Evolutionary conservation across 1,140 invertebrate species (phyloP), one percentile per base, ranked within the genome.

Genomic region (Sinella curviseta): DNA sequence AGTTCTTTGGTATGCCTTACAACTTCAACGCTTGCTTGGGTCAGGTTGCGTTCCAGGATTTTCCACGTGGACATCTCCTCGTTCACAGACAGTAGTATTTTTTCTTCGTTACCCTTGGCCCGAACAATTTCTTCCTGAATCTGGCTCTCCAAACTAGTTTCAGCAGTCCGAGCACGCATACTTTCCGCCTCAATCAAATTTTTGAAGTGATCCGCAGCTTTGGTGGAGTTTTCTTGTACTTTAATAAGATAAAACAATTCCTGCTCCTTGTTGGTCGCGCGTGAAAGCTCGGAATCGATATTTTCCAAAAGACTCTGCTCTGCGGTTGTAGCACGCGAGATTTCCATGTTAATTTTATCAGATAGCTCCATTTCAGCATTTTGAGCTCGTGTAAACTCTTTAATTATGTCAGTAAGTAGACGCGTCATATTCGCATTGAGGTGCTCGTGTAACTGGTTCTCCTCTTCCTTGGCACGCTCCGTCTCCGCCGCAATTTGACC

Each of bases 381-480:
- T 33, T 70, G 65, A 33, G 65, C 65, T 4, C 65, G 26, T 2
- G 65, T 70, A 14, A 70, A 31, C n/a, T 70, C 65, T 70, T 70
- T 30, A 33, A 70, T 70, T 3, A 70, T 31, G 30, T 70, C 65
- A 31, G 65, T 70, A 1, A 70, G 30, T 17, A 70, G 2, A 12
- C 65, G 30, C 28, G 65, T 70, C 65, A 33, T 33, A 24, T 70
- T 70, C 8, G 26, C 26, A n/a, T 3, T 70, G 12, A 70, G 8
- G 28, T 31, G 31, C 8, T 70, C 65, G 31, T 33, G 1, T 16
- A 70, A n/a, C 26, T 31, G 65, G 31, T 4, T 2, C 30, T 70
- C 65, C 31, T 70, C 65, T n/a, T 70, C 26, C n/a, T 70, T 70
- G n/a, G 65, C 65, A 31, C 65, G 65, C 31, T 70, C 65, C 2